phyloP scores from a whole-genome alignment of 2,113 vertebrate genomes.

The Stegostoma tigrinum region DNA sequence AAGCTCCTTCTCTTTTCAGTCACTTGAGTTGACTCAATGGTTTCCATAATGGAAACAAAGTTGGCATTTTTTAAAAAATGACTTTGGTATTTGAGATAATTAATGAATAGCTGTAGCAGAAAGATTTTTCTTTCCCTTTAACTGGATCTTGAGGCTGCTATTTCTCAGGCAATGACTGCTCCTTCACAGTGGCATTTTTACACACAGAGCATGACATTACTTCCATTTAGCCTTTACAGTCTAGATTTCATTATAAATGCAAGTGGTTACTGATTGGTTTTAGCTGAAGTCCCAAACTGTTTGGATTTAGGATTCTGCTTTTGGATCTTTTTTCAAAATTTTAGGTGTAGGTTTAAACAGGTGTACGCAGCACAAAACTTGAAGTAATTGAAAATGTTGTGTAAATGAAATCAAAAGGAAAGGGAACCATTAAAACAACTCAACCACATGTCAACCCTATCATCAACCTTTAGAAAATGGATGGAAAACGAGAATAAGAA shows the following conservation, averaged over 20 bases:
- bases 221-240: neutral
- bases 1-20: neutral
- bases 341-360: neutral
- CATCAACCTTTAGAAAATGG: neutral
- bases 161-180: neutral
- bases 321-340: neutral
- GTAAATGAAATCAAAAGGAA: neutral
- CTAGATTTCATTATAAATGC: neutral
- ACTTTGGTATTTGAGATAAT: neutral
- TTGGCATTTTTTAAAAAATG: neutral
- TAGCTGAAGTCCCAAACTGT: neutral
- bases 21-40: neutral
- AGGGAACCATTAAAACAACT: neutral
- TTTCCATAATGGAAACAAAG: neutral
- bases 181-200: neutral
- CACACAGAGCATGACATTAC: neutral
- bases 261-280: neutral
- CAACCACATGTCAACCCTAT: neutral
- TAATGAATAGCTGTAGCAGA: neutral
- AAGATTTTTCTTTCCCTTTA: neutral
- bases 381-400: neutral
- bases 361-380: neutral
- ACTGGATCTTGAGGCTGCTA: neutral
- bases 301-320: neutral
- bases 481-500: neutral